Evolutionary conservation across 2,113 vertebrate genomes (phyloP).

Genomic region (Eonycteris spelaea): DNA sequence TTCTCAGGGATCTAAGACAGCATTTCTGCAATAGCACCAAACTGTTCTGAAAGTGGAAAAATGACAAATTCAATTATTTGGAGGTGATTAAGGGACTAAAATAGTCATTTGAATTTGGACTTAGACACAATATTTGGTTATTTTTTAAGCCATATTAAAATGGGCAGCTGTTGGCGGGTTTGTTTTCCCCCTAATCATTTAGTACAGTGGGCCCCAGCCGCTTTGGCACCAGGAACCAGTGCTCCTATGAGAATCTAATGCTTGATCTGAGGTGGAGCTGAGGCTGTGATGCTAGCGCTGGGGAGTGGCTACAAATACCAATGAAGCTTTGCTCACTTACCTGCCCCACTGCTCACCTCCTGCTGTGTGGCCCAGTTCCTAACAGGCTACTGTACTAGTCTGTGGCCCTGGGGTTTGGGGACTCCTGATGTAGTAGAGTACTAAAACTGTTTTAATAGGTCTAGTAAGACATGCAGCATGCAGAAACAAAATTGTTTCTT

Average conservation of each 20-base stretch:
- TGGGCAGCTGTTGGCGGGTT: neutral
- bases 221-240: too few relatives aligned
- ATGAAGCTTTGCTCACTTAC: too few relatives aligned
- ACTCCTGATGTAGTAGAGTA: neutral
- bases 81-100: conserved; percentile 29
- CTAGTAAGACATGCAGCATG: neutral
- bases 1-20: neutral
- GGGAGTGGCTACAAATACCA: too few relatives aligned
- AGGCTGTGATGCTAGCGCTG: too few relatives aligned
- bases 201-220: neutral
- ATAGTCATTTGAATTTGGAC: conserved; percentile 29
- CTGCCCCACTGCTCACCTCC: too few relatives aligned
- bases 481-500: conserved; percentile 3
- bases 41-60: conserved; percentile 29
- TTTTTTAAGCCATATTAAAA: conserved; percentile 33
- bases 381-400: too few relatives aligned
- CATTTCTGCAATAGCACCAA: neutral
- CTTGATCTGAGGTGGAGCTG: too few relatives aligned
- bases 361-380: too few relatives aligned
- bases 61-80: conserved; percentile 23
- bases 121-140: neutral
- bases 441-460: neutral
- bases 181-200: neutral
- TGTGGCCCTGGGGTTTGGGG: too few relatives aligned
- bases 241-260: too few relatives aligned